A percentile compares a stretch with the other conserved stretches of the same genome.
Conservation (phyloP, 2,113 vertebrate species). For the Burhinus bistriatus region DNA sequence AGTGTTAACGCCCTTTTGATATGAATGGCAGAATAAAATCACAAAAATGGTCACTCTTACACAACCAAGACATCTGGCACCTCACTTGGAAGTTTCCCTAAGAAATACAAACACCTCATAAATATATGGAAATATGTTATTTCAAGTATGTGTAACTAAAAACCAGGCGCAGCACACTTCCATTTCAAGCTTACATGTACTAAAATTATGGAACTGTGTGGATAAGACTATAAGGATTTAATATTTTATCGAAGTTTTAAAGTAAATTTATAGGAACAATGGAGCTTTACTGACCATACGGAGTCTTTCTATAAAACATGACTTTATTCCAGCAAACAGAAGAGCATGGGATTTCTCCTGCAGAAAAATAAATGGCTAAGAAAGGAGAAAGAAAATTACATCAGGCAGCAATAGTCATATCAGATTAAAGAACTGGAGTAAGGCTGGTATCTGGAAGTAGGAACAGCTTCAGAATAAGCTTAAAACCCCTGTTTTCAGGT, state of each 20-base stretch:
- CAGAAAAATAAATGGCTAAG: neutral
- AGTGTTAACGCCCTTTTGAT: constrained; percentile 19
- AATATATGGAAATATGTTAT: neutral
- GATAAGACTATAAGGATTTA: neutral
- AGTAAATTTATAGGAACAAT: neutral
- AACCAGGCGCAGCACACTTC: neutral
- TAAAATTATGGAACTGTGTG: neutral
- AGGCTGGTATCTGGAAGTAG: neutral
- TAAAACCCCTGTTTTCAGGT: neutral
- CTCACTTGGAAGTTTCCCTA: neutral
- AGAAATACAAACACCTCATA: neutral
- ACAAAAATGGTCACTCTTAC: neutral
- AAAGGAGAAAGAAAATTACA: neutral
- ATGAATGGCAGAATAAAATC: constrained; percentile 13
- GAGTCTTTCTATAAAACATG: neutral
- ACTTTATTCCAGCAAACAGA: neutral
- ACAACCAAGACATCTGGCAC: neutral
- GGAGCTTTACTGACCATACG: neutral
- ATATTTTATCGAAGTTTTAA: neutral
- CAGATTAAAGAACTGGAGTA: neutral
- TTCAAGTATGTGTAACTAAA: neutral
- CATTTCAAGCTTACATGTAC: neutral
- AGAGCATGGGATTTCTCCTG: neutral
- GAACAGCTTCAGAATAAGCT: neutral
- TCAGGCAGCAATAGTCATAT: neutral